Percentiles rank a stretch among this genome's conserved stretches.
Conservation (phyloP, 2,797 vertebrate genomes). For the Clamator glandarius region DNA sequence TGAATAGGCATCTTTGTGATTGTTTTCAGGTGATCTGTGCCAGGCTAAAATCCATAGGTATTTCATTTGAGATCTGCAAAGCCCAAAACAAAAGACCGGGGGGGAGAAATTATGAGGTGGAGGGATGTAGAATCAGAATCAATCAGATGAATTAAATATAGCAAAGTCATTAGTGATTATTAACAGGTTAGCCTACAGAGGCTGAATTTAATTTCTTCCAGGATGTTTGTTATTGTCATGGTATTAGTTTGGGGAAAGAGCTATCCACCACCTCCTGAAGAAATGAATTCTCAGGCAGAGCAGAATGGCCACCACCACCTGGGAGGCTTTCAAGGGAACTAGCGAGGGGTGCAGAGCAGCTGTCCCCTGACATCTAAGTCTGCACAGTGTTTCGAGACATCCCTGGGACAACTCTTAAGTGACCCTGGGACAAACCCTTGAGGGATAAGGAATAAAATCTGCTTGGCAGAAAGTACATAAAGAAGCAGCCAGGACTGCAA, state of each 20-base stretch:
- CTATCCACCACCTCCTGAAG: background rate
- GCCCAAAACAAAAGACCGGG: background rate
- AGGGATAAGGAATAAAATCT: background rate
- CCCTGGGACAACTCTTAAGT: background rate
- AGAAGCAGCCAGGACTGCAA: background rate
- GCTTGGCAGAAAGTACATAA: background rate
- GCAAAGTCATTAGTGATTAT: background rate
- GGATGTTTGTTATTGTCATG: background rate
- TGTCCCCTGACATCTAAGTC: no score
- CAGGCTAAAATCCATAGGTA: background rate
- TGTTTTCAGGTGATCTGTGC: background rate
- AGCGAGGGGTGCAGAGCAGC: accelerated
- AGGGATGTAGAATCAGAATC: background rate
- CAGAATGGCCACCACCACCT: background rate
- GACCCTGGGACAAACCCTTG: background rate
- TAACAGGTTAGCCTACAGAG: background rate
- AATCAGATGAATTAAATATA: background rate
- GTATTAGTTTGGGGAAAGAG: background rate
- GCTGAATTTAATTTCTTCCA: background rate
- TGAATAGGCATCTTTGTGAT: background rate
- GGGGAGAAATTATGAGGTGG: background rate
- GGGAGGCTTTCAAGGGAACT: accelerated
- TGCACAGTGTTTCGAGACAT: background rate
- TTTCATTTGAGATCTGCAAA: background rate
- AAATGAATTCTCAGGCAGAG: background rate